Conservation (phyloP, 2,113 vertebrate genomes). For the Cynopterus brachyotis region DNA sequence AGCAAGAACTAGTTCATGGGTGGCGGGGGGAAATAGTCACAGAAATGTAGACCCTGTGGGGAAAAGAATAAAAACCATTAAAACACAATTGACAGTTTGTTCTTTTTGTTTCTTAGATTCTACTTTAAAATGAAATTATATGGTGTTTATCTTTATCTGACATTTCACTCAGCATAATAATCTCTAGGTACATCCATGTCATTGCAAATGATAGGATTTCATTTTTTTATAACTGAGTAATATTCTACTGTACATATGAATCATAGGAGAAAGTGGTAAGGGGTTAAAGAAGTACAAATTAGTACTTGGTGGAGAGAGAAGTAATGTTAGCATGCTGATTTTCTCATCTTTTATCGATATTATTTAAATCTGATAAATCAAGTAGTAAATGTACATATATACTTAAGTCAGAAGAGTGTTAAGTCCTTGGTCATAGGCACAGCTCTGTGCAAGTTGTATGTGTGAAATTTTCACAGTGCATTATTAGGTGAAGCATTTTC, state of each 20-base stretch:
- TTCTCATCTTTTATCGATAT: not conserved
- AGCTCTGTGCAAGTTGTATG: not conserved
- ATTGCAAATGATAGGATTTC: no score
- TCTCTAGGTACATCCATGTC: no score
- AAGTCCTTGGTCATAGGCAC: not conserved
- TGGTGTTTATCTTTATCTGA: no score
- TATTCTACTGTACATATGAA: no score
- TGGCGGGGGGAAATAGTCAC: not conserved
- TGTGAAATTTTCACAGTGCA: not conserved
- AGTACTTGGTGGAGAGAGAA: not conserved
- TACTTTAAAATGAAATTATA: no score
- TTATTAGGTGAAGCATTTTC: not conserved
- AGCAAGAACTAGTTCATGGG: not conserved
- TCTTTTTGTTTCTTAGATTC: no score
- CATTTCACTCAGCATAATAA: no score
- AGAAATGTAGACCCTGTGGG: not conserved
- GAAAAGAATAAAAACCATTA: not conserved
- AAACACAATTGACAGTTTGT: no score
- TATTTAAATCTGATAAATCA: not conserved
- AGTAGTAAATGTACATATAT: not conserved
- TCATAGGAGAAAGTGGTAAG: no score
- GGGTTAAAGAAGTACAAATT: no score
- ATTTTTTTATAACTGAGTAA: no score
- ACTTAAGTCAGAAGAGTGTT: not conserved
- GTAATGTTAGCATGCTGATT: not conserved